Conservation (phyloP, 2,888 invertebrate genomes). For the Brenthis hecate region DNA sequence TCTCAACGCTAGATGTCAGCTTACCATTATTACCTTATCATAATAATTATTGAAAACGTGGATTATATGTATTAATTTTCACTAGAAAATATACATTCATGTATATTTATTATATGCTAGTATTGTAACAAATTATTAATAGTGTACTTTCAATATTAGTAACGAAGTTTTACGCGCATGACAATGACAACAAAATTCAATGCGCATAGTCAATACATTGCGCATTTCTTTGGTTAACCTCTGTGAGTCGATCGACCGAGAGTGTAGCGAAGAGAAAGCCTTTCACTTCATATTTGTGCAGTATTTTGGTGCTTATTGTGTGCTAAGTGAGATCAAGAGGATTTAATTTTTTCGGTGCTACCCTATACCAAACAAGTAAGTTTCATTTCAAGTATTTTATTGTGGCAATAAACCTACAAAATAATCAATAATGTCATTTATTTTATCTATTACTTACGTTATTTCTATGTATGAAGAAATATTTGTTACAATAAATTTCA, state of each 20-base stretch:
- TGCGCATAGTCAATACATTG: conserved; percentile 82
- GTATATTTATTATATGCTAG: background rate
- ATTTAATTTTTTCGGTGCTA: conserved; percentile 64
- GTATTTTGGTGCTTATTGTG: conserved; percentile 77
- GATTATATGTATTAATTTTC: background rate
- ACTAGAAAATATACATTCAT: background rate
- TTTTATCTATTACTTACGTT: background rate
- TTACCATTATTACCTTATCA: background rate
- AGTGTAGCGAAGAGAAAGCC: conserved; percentile 51
- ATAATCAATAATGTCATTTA: conserved; percentile 28
- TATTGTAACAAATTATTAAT: too few relatives aligned
- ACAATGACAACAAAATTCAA: conserved; percentile 64
- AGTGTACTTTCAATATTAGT: too few relatives aligned
- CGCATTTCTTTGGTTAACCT: conserved; percentile 75
- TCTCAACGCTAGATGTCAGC: conserved; percentile 2
- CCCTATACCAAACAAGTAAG: conserved; percentile 66
- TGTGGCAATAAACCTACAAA: conserved; percentile 10
- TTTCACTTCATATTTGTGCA: conserved; percentile 65
- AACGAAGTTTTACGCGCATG: conserved; percentile 62
- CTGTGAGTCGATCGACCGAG: conserved; percentile 74
- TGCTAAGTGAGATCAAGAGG: conserved; percentile 65
- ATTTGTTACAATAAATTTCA: background rate
- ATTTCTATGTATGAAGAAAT: background rate
- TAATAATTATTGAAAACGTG: background rate
- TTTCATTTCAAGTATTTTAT: conserved; percentile 27